phyloP scores from a whole-genome alignment of 2,113 vertebrate genomes.

The Indicator indicator region DNA sequence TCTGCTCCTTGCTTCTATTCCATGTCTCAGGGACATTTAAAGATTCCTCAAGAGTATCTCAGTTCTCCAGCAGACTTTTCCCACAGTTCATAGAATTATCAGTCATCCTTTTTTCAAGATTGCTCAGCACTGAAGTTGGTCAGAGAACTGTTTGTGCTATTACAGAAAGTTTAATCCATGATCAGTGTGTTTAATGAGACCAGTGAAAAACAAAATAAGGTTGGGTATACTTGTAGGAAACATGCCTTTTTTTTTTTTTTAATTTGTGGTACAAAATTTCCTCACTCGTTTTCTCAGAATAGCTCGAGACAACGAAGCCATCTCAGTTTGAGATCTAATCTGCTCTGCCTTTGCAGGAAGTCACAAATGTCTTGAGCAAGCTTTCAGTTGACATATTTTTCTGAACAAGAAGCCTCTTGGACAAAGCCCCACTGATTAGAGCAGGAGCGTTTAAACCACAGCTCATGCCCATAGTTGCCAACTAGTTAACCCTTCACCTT shows the following conservation, averaged over 20 bases:
- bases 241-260: neutral
- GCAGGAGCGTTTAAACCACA: neutral
- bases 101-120: neutral
- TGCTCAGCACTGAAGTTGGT: neutral
- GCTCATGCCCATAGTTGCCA: neutral
- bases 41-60: neutral
- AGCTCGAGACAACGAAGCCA: slow-evolving; percentile 33
- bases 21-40: neutral
- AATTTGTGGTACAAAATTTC: slow-evolving; percentile 33
- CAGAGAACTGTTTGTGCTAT: neutral
- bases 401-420: neutral
- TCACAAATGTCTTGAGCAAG: neutral
- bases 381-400: slow-evolving; percentile 6
- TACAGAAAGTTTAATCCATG: neutral
- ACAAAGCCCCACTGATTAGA: neutral
- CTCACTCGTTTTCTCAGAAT: slow-evolving; percentile 71
- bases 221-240: neutral
- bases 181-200: neutral
- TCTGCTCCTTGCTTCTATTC: neutral
- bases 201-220: neutral
- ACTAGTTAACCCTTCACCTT: neutral
- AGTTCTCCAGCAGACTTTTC: neutral
- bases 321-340: slow-evolving; percentile 68
- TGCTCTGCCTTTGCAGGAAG: slow-evolving; percentile 54
- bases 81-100: neutral